Conservation (phyloP, 2,797 vertebrate species). For the Spea hammondii region DNA sequence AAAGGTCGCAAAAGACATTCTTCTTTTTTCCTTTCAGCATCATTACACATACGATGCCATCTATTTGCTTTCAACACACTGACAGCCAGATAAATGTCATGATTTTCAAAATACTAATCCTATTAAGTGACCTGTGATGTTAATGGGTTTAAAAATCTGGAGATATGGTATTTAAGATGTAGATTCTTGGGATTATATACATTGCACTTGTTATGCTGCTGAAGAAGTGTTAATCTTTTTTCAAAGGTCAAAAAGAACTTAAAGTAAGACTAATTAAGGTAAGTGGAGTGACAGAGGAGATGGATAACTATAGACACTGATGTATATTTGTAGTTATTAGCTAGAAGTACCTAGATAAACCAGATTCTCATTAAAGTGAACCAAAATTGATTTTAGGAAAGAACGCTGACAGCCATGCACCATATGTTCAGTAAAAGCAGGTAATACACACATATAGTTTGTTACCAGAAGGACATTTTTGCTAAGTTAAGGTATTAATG, state of each 20-base stretch:
- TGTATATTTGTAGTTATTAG: slow-evolving; percentile 32
- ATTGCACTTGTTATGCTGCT: slow-evolving; percentile 48
- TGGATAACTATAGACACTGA: slow-evolving; percentile 43
- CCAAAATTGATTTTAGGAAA: slow-evolving; percentile 47
- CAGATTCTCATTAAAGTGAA: slow-evolving; percentile 39
- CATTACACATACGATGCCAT: slow-evolving; percentile 54
- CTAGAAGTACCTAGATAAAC: slow-evolving; percentile 36
- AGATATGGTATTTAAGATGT: slow-evolving; percentile 37
- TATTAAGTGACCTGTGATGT: slow-evolving; percentile 62
- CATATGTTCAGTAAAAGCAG: slow-evolving; percentile 1
- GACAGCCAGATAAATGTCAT: slow-evolving; percentile 55
- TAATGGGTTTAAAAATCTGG: slow-evolving; percentile 59
- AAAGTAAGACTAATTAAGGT: slow-evolving; percentile 55
- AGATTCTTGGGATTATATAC: slow-evolving; percentile 52
- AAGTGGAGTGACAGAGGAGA: slow-evolving; percentile 52
- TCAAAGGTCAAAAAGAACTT: slow-evolving; percentile 47
- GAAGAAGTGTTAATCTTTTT: slow-evolving; percentile 53
- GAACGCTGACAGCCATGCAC: slow-evolving; percentile 32
- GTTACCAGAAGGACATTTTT: slow-evolving; percentile 22
- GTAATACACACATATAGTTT: slow-evolving; percentile 37
- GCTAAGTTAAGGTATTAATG: slow-evolving; percentile 5
- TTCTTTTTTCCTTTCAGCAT: slow-evolving; percentile 58
- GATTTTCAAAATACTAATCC: slow-evolving; percentile 63
- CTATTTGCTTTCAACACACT: slow-evolving; percentile 53
- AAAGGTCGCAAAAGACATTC: slow-evolving; percentile 48